phyloP scores from a whole-genome alignment of 92 coral and sea anemone species.

The Palythoa heliodiscus region DNA sequence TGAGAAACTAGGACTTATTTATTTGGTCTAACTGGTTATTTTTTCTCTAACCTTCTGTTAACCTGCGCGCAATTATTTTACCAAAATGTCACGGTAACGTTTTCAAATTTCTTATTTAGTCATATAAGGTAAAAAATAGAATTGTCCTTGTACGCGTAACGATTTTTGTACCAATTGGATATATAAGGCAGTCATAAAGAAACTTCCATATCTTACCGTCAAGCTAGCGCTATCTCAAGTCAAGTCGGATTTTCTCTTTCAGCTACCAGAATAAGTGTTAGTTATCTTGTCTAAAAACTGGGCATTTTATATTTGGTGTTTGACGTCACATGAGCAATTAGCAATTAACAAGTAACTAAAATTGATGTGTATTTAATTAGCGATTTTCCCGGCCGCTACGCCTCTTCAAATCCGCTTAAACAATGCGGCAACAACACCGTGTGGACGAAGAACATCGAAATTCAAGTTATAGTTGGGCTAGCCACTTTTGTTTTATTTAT shows the following conservation, averaged over 20 bases:
- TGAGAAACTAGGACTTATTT: no score
- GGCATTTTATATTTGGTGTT: not conserved
- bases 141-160: not conserved
- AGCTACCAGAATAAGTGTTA: not conserved
- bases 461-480: slow-evolving; percentile 5
- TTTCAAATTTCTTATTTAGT: not conserved
- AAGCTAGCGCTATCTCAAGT: not conserved
- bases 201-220: not conserved
- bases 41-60: not conserved
- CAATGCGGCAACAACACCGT: not conserved
- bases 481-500: not conserved
- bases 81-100: not conserved
- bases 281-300: not conserved
- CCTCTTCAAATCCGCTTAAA: slow-evolving; percentile 31
- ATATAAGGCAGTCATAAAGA: not conserved
- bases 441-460: not conserved
- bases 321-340: slow-evolving; percentile 1
- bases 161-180: not conserved
- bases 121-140: not conserved
- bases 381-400: slow-evolving; percentile 15
- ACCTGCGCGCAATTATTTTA: not conserved
- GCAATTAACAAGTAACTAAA: no score
- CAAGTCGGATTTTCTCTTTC: not conserved
- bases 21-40: no score
- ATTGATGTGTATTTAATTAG: not conserved